Evolutionary conservation across 2,888 invertebrate species (phyloP), one percentile per base, ranked within the genome.

Genomic region (Sturmia bella): DNA sequence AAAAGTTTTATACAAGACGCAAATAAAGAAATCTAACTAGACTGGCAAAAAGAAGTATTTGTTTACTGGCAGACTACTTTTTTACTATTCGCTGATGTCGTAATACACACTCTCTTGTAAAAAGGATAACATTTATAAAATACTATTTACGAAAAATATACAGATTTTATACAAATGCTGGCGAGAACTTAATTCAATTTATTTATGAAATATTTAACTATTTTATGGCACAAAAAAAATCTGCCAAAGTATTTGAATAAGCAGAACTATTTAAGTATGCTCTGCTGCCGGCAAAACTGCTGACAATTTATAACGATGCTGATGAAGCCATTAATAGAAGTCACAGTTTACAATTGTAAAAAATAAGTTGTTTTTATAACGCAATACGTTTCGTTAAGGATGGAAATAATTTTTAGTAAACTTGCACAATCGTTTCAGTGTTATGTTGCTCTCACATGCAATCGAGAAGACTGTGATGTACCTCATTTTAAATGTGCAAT

Each of bases 131-230:
- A 75, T 75, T 68, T 68, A 77, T 77, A 69, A 64, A 74, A 77
- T 73, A 63, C 41, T 76, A 80, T 73, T 77, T 81, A 57, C 63
- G 56, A 77, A 48, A 82, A 82, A 64, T 19, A 64, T 69, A 74
- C 69, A 77, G 74, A 66, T 59, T 72, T 74, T 59, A 64, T 63
- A 64, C 54, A 82, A 64, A 73, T 77, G 77, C 68, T 81, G 77
- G 77, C 56, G 77, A 43, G 68, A 73, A 81, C 52, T 77, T 73
- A 81, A 81, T 76, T 70, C 45, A 80, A 76, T 80, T 80, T 75
- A 76, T 80, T 80, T 75, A 66, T 72, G 70, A 19, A 45, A 76
- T 61, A 80, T 72, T 69, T 69, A 39, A 54, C 54, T 54, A 48
- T 63, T 66, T 52, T 50, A 43, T 61, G 41, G 17, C 56, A 43